phyloP scores from a whole-genome alignment of 2,888 invertebrate species.

The Nasonovia ribisnigri region DNA sequence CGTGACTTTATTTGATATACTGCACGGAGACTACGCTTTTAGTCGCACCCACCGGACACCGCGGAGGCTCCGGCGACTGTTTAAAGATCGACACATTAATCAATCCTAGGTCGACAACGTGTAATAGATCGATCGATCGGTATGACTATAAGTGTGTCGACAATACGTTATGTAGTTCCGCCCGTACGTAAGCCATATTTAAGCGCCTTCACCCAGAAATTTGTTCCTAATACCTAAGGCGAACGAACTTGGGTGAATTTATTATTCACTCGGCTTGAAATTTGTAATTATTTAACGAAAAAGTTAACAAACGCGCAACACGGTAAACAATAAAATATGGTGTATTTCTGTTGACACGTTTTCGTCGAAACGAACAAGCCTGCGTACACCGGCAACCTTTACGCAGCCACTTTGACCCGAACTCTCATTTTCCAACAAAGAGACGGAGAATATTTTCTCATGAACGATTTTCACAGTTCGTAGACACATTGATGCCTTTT shows the following conservation, averaged over 20 bases:
- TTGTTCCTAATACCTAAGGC: neutral
- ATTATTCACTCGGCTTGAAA: neutral
- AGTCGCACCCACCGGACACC: neutral
- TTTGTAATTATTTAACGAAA: neutral
- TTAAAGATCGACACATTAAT: neutral
- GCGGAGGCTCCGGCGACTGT: neutral
- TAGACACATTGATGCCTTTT: neutral
- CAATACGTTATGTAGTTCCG: no score
- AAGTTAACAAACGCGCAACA: neutral
- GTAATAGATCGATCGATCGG: neutral
- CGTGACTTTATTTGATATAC: neutral
- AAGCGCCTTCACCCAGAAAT: neutral
- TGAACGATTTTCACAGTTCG: slow-evolving; percentile 2
- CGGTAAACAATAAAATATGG: neutral
- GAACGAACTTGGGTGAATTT: neutral
- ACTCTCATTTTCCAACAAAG: neutral
- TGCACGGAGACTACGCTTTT: neutral
- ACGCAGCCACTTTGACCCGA: neutral
- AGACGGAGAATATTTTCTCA: neutral
- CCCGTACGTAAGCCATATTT: neutral
- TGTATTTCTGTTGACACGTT: neutral
- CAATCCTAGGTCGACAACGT: neutral
- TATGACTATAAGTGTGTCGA: neutral
- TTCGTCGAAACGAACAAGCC: neutral
- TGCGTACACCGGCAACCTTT: neutral